phyloP scores from a whole-genome alignment of 1,140 invertebrate genomes.

The Rhyzopertha dominica region DNA sequence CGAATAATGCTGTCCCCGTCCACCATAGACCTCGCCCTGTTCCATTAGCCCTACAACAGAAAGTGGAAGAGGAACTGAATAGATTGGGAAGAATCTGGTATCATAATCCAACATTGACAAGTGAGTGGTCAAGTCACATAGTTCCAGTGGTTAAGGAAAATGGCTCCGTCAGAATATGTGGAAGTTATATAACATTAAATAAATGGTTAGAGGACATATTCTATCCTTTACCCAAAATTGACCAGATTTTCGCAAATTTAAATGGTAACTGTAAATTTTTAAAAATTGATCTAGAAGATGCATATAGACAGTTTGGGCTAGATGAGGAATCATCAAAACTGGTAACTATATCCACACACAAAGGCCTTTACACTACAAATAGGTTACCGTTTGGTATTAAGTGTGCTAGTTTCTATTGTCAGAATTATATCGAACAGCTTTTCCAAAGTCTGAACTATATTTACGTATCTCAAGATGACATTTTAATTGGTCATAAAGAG shows the following conservation, averaged over 20 bases:
- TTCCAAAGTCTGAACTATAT: constrained; percentile 32
- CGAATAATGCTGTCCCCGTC: too few species aligned
- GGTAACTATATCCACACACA: constrained; percentile 25
- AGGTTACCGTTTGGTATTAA: constrained; percentile 48
- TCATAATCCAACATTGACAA: too few species aligned
- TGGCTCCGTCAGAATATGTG: too few species aligned
- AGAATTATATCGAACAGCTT: constrained; percentile 37
- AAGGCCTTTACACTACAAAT: constrained; percentile 38
- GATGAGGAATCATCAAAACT: constrained; percentile 27
- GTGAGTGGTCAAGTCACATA: not conserved
- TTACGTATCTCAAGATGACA: constrained; percentile 39
- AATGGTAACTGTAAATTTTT: too few species aligned
- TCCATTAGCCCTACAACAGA: too few species aligned
- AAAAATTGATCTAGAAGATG: constrained; percentile 40
- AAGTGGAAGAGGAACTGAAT: too few species aligned
- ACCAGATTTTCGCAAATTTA: too few species aligned
- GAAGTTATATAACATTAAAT: too few species aligned
- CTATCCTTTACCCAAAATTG: too few species aligned
- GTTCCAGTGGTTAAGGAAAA: constrained; percentile 8
- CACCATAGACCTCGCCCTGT: too few species aligned
- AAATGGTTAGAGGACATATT: too few species aligned
- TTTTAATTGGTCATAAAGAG: constrained; percentile 33
- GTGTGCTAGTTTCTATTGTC: constrained; percentile 45
- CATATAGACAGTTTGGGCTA: constrained; percentile 42
- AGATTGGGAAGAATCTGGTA: not conserved